Base-by-base conservation (phyloP, 2,797 vertebrate species). In the Ispidina lecontei region DNA sequence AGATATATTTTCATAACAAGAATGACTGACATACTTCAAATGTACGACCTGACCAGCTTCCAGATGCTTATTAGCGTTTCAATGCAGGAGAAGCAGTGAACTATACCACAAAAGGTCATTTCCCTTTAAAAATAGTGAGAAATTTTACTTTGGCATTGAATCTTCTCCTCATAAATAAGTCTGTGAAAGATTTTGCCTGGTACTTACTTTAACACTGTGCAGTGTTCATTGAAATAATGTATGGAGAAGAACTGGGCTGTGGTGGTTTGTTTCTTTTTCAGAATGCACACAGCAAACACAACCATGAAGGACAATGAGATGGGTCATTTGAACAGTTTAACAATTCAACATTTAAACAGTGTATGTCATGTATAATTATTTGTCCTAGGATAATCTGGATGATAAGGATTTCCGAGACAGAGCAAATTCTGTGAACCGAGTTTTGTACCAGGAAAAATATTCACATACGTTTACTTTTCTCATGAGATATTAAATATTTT, bases 1-100 rank as follows among this genome's bases (percentile, higher is more conserved):
- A 86, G 65, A 85, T 88, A 8, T 76, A 91, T 95, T 74, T 94
- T 95, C 89, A 84, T 59, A 89, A 79, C 59, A 58, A 56, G 51
- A 69, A 70, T 95, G 94, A 97, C 31, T 96, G 97, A 92, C 94
- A 93, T 51, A 9, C 62, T 91, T 96, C 91, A 92, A 86, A 94
- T 91, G 68, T 90, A 76, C 29, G 87, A 15, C 47, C 65, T 67
- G 68, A 68, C 29, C 56, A 73, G 68, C 64, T 74, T 71, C 55
- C 72, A 83, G 73, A 76, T 10, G 7, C 35, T 47, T 49, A 41
- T 86, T 80, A 82, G 73, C 64, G 87, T 81, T 91, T 46, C 74
- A 67, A 17, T 2, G 33, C 72, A 91, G 64, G 60, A 87, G 56
- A 63, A 93, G 60, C 18, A 16, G 22, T 75, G 84, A 92, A 81